Evolutionary conservation across 2,113 vertebrate genomes (phyloP), one percentile per base, ranked within the genome.

Genomic region (Colistium nudipinnis): DNA sequence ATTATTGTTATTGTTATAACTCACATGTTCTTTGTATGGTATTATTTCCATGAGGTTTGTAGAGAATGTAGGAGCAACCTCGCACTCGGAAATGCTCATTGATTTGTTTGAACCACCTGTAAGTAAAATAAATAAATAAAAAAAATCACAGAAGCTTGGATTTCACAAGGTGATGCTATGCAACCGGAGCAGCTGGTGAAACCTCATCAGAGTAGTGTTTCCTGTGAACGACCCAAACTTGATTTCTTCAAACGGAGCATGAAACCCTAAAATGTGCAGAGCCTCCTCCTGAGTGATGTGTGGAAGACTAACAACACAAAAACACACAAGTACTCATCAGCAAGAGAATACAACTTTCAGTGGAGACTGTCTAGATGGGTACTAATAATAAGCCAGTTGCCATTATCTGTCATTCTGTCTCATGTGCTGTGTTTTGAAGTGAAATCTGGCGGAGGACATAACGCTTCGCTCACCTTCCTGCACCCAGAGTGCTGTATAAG

Each of bases 181-280:
- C n/a, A n/a, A n/a, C n/a, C 25, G 4, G 4, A 25, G 4, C 3
- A n/a, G n/a, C n/a, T n/a, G 28, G 17, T 30, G 9, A n/a, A 28
- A 99, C 98, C 98, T 94, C 97, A 99, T 99, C 53, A 99, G 91
- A 38, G 98, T 99, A 16, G 97, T 97, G 54, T 99, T 99, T 82
- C 98, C 97, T n/a, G 98, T 99, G 87, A 99, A 99, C 2, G 97
- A 97, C 33, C 97, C 98, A 79, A 99, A 99, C 65, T 96, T 95
- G 88, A 99, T 99, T 55, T 99, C 97, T 83, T 99, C 98, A 91
- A 98, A 99, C 0, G 98, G 98, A 0, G 97, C 96, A 72, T 96
- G 97, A 85, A 98, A 99, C 22, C 98, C 98, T 76, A 99, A 84
- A 86, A 99, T 97, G 78, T 96, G 94, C 83, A 99, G 92, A 56